These are phyloP conservation scores for Cebus imitator DNA, from an alignment of 2,113 vertebrate genomes.

Conservation along the genomic window DNA sequence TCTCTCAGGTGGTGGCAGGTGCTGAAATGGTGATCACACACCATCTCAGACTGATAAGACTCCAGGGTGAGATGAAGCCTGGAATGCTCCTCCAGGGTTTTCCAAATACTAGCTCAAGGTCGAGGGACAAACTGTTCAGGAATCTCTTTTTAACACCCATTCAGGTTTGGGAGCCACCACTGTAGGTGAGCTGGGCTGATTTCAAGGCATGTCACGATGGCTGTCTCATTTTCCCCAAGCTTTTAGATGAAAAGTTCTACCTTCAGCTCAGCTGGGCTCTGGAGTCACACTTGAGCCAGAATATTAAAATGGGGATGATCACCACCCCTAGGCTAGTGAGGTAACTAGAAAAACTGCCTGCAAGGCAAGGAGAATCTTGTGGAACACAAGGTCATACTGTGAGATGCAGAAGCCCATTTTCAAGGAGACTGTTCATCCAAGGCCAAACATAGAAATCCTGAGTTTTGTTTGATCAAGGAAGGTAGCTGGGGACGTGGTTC, in stretches of 20 bases:
- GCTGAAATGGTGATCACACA: not conserved
- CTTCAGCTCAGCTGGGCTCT: not conserved
- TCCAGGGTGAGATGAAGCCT: not conserved
- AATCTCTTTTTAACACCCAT: not conserved
- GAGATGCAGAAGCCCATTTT: not conserved
- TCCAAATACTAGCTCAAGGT: conserved; percentile 5
- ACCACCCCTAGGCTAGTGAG: not conserved
- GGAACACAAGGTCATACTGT: not conserved
- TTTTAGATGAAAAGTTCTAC: conserved; percentile 5
- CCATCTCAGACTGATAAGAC: not conserved
- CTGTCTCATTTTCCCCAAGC: not conserved
- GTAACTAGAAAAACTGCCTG: not conserved
- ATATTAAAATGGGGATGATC: not conserved
- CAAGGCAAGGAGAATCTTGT: not conserved
- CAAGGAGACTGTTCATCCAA: not conserved
- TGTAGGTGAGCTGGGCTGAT: not conserved
- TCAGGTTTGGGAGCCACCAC: not conserved
- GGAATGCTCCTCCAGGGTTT: not conserved
- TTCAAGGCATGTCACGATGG: not conserved
- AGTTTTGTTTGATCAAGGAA: conserved; percentile 20
- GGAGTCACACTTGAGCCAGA: not conserved
- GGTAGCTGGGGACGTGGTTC: not conserved
- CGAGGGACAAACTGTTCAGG: not conserved
- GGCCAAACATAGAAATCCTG: not conserved
- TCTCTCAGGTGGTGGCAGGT: not conserved